A percentile compares a stretch with the other conserved stretches of the same genome.
These are phyloP conservation scores for Thalassophryne amazonica DNA, from an alignment of 2,797 vertebrate species.

Conservation along the genomic window DNA sequence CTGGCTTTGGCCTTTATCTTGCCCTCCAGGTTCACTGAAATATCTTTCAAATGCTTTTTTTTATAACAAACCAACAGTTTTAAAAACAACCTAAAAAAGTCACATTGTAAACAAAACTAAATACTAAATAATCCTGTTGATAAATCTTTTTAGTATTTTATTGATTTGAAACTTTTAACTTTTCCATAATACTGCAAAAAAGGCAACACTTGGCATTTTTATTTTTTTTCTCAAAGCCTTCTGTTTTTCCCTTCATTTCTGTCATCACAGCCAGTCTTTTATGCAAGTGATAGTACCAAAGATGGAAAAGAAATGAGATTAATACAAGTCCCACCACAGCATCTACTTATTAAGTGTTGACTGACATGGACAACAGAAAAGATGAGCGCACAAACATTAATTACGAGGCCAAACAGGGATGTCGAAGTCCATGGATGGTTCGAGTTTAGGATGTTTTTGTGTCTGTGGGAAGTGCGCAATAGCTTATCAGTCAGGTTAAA, in stretches of 20 bases:
- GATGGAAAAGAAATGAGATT: background rate
- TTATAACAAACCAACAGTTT: too few relatives aligned
- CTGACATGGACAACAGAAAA: background rate
- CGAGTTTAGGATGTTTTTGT: constrained; percentile 46
- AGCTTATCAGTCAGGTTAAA: constrained; percentile 67
- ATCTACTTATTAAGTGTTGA: background rate
- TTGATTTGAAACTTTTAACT: too few relatives aligned
- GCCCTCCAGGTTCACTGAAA: too few relatives aligned
- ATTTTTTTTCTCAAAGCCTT: background rate
- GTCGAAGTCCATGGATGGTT: constrained; percentile 6
- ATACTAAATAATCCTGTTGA: too few relatives aligned
- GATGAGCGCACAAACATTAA: background rate
- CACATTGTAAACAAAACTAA: too few relatives aligned
- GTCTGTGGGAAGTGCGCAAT: constrained; percentile 53
- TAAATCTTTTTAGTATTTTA: too few relatives aligned
- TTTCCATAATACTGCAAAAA: too few relatives aligned
- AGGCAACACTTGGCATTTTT: too few relatives aligned
- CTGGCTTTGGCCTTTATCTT: too few relatives aligned
- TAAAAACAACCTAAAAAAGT: too few relatives aligned
- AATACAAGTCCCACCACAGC: background rate
- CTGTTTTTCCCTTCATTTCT: background rate
- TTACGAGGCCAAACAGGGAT: constrained; percentile 7
- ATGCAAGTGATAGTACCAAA: background rate
- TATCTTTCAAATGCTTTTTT: too few relatives aligned
- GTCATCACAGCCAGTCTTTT: background rate